Evolutionary conservation across 2,797 vertebrate genomes (phyloP).

Genomic region (Esox lucius): DNA sequence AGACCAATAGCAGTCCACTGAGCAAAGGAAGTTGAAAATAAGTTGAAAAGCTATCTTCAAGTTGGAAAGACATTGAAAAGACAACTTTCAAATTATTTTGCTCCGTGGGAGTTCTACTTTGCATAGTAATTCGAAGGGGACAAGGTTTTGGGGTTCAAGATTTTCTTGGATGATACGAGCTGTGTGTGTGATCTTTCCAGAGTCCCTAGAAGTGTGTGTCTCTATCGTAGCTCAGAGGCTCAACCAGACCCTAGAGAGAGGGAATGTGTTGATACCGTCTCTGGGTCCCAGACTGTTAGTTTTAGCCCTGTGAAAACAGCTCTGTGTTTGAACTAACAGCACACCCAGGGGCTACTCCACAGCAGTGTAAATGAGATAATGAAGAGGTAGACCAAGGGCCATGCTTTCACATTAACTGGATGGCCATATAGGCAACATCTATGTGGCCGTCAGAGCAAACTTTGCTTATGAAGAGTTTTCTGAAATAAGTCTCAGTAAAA

Average conservation of each 20-base stretch:
- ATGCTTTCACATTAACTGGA: neutral
- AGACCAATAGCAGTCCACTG: neutral
- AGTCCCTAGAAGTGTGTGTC: neutral
- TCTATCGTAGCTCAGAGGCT: neutral
- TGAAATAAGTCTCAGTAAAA: neutral
- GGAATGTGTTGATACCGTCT: neutral
- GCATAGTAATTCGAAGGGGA: neutral
- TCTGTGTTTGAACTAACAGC: constrained; percentile 30
- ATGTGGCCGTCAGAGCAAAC: neutral
- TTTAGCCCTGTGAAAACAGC: constrained; percentile 9
- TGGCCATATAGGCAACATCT: neutral
- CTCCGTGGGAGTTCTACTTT: neutral
- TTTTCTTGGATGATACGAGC: neutral
- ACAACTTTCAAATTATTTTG: too few species aligned
- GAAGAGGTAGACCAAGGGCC: neutral
- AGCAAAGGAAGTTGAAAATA: neutral
- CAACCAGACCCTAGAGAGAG: neutral
- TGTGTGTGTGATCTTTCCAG: neutral
- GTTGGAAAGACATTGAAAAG: too few species aligned
- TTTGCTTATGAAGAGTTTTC: neutral
- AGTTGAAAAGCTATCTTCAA: neutral
- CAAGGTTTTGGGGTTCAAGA: neutral
- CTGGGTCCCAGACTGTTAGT: constrained; percentile 10
- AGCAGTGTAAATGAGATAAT: constrained; percentile 21
- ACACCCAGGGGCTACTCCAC: constrained; percentile 7